phyloP scores from a whole-genome alignment of 2,113 vertebrate species.

The Neodon shergylaensis region DNA sequence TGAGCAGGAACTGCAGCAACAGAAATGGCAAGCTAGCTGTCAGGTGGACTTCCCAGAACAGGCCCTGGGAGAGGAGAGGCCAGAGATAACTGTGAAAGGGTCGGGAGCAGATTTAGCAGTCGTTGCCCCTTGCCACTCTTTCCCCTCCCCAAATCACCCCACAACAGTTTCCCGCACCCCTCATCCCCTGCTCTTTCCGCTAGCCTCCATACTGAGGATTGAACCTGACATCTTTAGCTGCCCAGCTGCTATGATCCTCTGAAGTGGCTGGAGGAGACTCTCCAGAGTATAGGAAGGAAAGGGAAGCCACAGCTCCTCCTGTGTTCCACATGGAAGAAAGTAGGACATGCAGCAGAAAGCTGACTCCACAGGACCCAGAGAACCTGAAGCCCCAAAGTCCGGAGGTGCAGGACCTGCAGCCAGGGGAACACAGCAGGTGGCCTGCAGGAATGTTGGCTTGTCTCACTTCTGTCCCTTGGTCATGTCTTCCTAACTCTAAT shows the following conservation, averaged over 20 bases:
- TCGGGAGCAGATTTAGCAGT: not conserved
- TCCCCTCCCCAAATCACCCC: not conserved
- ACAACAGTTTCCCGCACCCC: not conserved
- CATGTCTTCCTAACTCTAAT: not conserved
- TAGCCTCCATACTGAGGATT: not conserved
- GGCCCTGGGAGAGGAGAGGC: not conserved
- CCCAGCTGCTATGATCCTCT: not conserved
- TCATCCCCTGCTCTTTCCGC: not conserved
- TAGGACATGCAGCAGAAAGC: not conserved
- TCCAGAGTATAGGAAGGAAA: not conserved
- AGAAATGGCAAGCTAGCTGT: constrained; percentile 37
- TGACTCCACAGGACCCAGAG: not conserved
- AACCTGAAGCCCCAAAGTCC: not conserved
- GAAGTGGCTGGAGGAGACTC: not conserved
- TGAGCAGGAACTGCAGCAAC: constrained; percentile 56
- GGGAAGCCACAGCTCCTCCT: not conserved
- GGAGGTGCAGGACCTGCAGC: not conserved
- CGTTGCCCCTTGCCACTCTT: not conserved
- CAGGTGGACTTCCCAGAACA: constrained; percentile 57
- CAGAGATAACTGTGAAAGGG: not conserved
- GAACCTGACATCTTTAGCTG: not conserved
- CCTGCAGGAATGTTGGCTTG: not conserved
- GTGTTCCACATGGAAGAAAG: not conserved
- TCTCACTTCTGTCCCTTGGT: not conserved
- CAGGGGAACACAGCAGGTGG: not conserved